These are phyloP conservation scores for Lepeophtheirus salmonis DNA, from an alignment of 1,140 invertebrate species.

Conservation along the genomic window DNA sequence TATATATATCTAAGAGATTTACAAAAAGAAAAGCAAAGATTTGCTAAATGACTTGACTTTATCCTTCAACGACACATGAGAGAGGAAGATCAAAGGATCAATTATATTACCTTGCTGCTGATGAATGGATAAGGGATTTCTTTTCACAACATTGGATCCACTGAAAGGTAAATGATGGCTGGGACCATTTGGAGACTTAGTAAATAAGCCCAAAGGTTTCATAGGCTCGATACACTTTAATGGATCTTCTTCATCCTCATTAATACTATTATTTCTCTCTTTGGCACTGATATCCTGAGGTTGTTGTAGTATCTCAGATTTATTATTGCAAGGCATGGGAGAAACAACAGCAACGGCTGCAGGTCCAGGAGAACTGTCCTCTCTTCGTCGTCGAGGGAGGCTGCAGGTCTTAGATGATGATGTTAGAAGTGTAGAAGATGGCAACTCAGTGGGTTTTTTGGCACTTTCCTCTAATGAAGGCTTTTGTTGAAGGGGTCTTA, in stretches of 20 bases:
- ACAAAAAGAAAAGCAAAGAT: too few species aligned
- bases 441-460: too few species aligned
- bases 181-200: not conserved
- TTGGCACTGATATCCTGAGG: too few species aligned
- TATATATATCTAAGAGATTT: too few species aligned
- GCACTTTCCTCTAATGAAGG: too few species aligned
- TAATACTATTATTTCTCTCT: not conserved
- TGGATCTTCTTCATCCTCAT: conserved; percentile 1
- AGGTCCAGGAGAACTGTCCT: conserved; percentile 22
- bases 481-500: not conserved
- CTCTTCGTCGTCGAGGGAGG: conserved; percentile 17
- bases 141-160: not conserved
- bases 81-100: too few species aligned
- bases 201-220: conserved; percentile 8
- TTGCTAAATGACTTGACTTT: too few species aligned
- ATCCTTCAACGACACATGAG: too few species aligned
- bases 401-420: conserved; percentile 1
- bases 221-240: conserved; percentile 10
- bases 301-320: not conserved
- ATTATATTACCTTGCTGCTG: not conserved
- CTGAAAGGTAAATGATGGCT: conserved; percentile 2
- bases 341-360: conserved; percentile 49
- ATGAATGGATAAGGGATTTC: not conserved
- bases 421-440: too few species aligned
- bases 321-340: conserved; percentile 40